Percentiles rank a stretch among this genome's conserved stretches.
Evolutionary conservation across 2,888 invertebrate genomes (phyloP).

Genomic region (Trypoxylon attenuatum): DNA sequence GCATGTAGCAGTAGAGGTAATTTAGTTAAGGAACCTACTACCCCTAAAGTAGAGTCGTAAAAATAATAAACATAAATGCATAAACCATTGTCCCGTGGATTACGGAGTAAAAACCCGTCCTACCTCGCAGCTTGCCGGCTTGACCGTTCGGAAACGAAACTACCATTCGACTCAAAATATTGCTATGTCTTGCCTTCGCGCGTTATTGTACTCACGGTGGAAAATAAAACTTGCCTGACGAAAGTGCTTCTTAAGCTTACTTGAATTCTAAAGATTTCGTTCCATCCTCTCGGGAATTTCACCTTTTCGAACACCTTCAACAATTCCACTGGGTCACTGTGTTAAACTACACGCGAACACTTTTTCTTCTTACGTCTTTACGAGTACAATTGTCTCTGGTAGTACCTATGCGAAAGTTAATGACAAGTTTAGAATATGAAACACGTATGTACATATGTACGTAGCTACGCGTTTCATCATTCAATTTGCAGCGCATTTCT

Average conservation of each 20-base stretch:
- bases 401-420: too few relatives aligned
- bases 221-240: slow-evolving; percentile 34
- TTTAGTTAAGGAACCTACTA: slow-evolving; percentile 19
- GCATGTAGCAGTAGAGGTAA: not conserved
- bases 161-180: slow-evolving; percentile 28
- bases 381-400: too few relatives aligned
- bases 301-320: not conserved
- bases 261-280: not conserved
- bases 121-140: slow-evolving; percentile 16
- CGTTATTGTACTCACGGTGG: slow-evolving; percentile 29
- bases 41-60: slow-evolving; percentile 63
- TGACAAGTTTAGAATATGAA: too few relatives aligned
- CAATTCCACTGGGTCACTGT: too few relatives aligned
- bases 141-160: slow-evolving; percentile 1
- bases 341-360: too few relatives aligned
- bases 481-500: too few relatives aligned
- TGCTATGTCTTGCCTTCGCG: slow-evolving; percentile 22
- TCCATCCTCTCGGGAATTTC: not conserved
- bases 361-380: too few relatives aligned
- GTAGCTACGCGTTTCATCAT: too few relatives aligned
- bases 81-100: slow-evolving; percentile 65
- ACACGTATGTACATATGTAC: too few relatives aligned
- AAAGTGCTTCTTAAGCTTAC: not conserved
- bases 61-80: slow-evolving; percentile 68
- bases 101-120: slow-evolving; percentile 48